Percentiles rank a stretch among this genome's conserved stretches.
Evolutionary conservation across 2,888 invertebrate genomes (phyloP).

Genomic region (Cremastobaeus sp.): DNA sequence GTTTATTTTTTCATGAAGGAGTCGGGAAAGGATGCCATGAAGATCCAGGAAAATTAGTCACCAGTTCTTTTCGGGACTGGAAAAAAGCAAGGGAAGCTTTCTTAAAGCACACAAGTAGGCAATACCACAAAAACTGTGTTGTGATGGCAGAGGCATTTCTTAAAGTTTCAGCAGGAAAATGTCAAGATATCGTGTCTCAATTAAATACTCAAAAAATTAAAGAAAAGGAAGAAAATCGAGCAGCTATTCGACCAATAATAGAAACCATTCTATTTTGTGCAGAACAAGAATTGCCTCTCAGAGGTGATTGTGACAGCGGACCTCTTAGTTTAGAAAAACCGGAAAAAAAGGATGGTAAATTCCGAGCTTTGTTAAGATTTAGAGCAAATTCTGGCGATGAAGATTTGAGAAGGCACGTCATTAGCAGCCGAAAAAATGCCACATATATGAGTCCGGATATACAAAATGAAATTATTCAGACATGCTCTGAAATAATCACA

Average conservation of each 20-base stretch:
- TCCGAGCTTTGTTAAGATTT: slow-evolving; percentile 23
- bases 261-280: slow-evolving; percentile 22
- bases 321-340: slow-evolving; percentile 13
- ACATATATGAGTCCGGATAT: slow-evolving; percentile 24
- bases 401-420: slow-evolving; percentile 13
- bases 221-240: slow-evolving; percentile 28
- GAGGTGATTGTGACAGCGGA: slow-evolving; percentile 17
- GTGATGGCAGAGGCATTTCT: slow-evolving; percentile 3
- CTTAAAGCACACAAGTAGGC: not conserved
- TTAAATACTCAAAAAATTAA: slow-evolving; percentile 26
- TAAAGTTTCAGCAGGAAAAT: slow-evolving; percentile 7
- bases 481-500: not conserved
- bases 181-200: slow-evolving; percentile 7
- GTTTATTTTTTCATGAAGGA: slow-evolving; percentile 11
- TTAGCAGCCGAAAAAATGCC: slow-evolving; percentile 15
- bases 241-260: slow-evolving; percentile 21
- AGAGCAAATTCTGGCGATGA: slow-evolving; percentile 24
- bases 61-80: slow-evolving; percentile 14
- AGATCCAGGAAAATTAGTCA: slow-evolving; percentile 14
- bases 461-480: slow-evolving; percentile 24
- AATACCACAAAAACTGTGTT: slow-evolving; percentile 22
- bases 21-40: slow-evolving; percentile 22
- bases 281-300: slow-evolving; percentile 25
- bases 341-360: slow-evolving; percentile 23
- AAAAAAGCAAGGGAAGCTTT: slow-evolving; percentile 15